A percentile compares a stretch with the other conserved stretches of the same genome.
phyloP scores from a whole-genome alignment of 2,113 vertebrate species.

The Aphyosemion australe region DNA sequence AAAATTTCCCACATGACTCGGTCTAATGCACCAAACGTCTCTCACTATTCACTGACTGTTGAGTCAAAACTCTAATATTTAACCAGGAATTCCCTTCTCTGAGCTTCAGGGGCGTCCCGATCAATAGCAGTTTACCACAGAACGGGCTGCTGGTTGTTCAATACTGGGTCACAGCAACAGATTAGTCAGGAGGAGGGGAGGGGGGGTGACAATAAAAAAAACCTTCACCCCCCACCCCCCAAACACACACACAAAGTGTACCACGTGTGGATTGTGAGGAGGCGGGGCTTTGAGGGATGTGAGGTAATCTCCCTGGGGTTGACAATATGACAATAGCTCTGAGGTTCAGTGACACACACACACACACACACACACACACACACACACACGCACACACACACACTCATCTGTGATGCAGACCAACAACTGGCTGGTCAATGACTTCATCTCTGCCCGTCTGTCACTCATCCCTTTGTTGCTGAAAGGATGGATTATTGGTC shows the following conservation, averaged over 20 bases:
- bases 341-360: conserved; percentile 51
- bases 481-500: conserved; percentile 30
- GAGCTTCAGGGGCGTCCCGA: conserved; percentile 31
- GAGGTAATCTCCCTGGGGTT: conserved; percentile 78
- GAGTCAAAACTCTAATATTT: background rate
- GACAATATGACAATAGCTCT: conserved; percentile 58
- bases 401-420: conserved; percentile 49
- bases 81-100: conserved; percentile 24
- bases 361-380: conserved; percentile 37
- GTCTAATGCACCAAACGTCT: no score
- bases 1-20: no score
- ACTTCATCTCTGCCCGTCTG: conserved; percentile 68
- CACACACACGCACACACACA: conserved; percentile 35
- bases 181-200: background rate
- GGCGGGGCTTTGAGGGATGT: conserved; percentile 58
- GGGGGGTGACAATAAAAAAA: background rate
- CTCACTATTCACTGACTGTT: no score
- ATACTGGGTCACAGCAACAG: conserved; percentile 44
- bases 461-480: conserved; percentile 68
- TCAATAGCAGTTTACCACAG: conserved; percentile 50
- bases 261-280: conserved; percentile 30
- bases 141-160: conserved; percentile 24
- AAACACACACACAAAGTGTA: conserved; percentile 23
- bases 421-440: conserved; percentile 65
- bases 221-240: background rate